These are phyloP conservation scores for Ornithoptera alexandrae DNA, from an alignment of 2,888 invertebrate species.

Conservation along the genomic window DNA sequence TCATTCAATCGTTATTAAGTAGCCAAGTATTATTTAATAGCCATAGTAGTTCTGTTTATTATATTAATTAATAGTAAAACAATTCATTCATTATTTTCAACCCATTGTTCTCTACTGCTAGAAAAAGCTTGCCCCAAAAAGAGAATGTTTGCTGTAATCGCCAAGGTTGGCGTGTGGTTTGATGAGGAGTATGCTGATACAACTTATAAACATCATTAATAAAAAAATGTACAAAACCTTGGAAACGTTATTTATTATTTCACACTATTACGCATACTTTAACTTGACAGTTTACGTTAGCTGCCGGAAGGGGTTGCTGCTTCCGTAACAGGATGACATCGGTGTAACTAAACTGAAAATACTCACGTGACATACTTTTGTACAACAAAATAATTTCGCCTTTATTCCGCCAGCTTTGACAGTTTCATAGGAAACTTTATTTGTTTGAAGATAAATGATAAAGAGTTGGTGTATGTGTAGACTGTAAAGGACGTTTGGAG, in stretches of 20 bases:
- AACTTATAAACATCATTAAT: background rate
- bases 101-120: too few species aligned
- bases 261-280: background rate
- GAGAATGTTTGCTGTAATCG: too few species aligned
- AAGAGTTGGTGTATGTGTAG: conserved; percentile 3
- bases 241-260: background rate
- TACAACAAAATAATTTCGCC: conserved; percentile 29
- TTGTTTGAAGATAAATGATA: conserved; percentile 21
- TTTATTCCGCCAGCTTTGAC: conserved; percentile 31
- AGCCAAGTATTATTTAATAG: too few species aligned
- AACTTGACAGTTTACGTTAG: conserved; percentile 16
- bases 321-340: conserved; percentile 28
- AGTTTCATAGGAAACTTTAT: conserved; percentile 28
- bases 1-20: too few species aligned
- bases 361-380: conserved; percentile 21
- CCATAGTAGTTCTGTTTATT: too few species aligned
- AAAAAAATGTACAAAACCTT: background rate
- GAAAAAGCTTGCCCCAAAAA: too few species aligned
- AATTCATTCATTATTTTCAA: too few species aligned
- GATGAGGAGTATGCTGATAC: background rate
- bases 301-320: conserved; percentile 25
- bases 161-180: too few species aligned
- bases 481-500: background rate
- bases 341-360: conserved; percentile 7
- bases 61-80: too few species aligned